Conservation (phyloP, 1,140 invertebrate species). For the Leptopilina boulardi region DNA sequence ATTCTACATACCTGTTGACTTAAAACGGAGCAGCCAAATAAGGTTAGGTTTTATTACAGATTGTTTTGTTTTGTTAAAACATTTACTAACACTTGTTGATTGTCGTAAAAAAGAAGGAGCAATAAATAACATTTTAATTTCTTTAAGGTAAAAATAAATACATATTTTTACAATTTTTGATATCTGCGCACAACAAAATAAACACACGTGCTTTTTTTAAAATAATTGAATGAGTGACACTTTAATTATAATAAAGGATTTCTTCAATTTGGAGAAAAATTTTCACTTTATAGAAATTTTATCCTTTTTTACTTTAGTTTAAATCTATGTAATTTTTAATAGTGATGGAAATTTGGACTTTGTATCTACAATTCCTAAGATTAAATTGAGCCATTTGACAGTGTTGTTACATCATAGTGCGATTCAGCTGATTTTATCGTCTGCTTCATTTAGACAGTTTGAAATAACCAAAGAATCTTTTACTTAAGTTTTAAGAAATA, state of each 20-base stretch:
- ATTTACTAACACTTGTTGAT: constrained; percentile 45
- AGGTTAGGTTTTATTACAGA: constrained; percentile 51
- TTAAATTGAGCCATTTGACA: background rate
- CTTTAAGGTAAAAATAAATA: background rate
- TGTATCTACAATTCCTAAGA: background rate
- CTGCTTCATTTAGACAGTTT: background rate
- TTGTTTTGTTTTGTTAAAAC: constrained; percentile 45
- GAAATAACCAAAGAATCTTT: too few relatives aligned
- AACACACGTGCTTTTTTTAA: background rate
- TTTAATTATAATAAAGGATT: background rate
- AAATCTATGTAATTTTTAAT: background rate
- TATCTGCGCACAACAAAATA: background rate
- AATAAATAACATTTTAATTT: constrained; percentile 51
- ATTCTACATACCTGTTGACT: constrained; percentile 58
- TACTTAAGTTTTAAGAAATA: constrained; percentile 2
- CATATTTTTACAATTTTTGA: background rate
- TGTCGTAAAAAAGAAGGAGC: constrained; percentile 39
- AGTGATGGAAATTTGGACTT: constrained; percentile 12
- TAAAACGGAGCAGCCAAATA: constrained; percentile 49
- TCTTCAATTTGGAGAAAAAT: background rate
- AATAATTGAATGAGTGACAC: background rate
- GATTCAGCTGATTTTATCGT: background rate
- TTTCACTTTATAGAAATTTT: background rate
- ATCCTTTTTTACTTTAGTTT: background rate
- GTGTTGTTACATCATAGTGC: background rate